phyloP scores from a whole-genome alignment of 2,113 vertebrate species.

The Pelobates fuscus region DNA sequence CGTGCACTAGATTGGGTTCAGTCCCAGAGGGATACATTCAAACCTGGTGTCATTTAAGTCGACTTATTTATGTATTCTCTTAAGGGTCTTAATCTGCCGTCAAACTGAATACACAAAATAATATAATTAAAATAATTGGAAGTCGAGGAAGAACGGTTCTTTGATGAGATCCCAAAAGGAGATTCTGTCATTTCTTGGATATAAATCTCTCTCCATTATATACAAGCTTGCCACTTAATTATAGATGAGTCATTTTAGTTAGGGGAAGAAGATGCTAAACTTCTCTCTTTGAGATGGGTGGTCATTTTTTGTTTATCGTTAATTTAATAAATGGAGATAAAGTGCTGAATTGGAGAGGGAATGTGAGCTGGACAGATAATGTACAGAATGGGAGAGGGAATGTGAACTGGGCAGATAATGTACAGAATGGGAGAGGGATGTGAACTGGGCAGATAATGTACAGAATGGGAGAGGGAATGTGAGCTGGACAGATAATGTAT shows the following conservation, averaged over 20 bases:
- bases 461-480: too few species aligned
- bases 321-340: too few species aligned
- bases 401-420: too few species aligned
- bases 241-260: not conserved
- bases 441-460: too few species aligned
- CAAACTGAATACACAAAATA: not conserved
- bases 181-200: constrained; percentile 31
- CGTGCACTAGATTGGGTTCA: not conserved
- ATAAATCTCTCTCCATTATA: not conserved
- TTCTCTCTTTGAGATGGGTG: not conserved
- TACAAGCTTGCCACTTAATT: not conserved
- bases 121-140: too few species aligned
- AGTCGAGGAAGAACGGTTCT: not conserved
- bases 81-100: not conserved
- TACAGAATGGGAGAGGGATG: too few species aligned
- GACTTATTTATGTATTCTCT: not conserved
- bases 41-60: constrained; percentile 1
- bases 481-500: too few species aligned
- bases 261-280: not conserved
- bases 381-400: too few species aligned
- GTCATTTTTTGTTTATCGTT: too few species aligned
- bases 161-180: constrained; percentile 26
- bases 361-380: too few species aligned
- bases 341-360: too few species aligned
- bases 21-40: not conserved